Base-by-base conservation (phyloP, 2,888 invertebrate species). In the Zaprionus obscuricornis region DNA sequence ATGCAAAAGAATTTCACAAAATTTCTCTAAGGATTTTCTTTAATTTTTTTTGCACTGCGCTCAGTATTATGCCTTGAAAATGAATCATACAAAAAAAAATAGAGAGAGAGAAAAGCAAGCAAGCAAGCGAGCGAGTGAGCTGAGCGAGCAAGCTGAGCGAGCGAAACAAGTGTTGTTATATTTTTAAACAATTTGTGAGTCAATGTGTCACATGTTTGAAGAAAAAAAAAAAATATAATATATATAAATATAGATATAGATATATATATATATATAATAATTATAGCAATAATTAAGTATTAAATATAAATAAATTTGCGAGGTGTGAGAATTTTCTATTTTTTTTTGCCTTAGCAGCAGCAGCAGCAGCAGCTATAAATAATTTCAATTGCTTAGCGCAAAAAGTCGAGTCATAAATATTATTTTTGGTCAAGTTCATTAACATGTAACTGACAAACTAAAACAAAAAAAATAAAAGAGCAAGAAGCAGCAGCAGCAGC, bases 361-460 rank as follows among this genome's bases (percentile, higher is more conserved):
- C 26, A 17, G 31, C 10, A 39, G 31, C 22, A 2, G 6, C 8
- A 10, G 16, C 6, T 26, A 7, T 29, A 26, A 13, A 54, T 33
- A 49, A 46, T 50, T 65, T 43, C n/a, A n/a, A n/a, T 31, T 13
- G 20, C 29, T 31, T 43, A 43, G 26, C 22, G 11, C 22, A 70
- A 54, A 50, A 33, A 34, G 46, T n/a, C 29, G 36, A 45, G 40
- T 31, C 40, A 37, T 47, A 47, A 51, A 45, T 47, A 49, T 16
- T 20, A 37, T 43, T 45, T 47, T 40, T 8, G 45, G 11, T 6
- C 68, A 69, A 74, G 85, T 84, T 79, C 77, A 77, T 74, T 84
- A 81, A 79, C 82, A 81, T 79, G 84, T 84, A 79, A 83, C n/a
- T n/a, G n/a, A n/a, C n/a, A 56, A 5, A 66, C 34, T 42, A 37